These are phyloP conservation scores for Willowsia nigromaculata DNA, from an alignment of 2,888 invertebrate genomes.

Conservation along the genomic window DNA sequence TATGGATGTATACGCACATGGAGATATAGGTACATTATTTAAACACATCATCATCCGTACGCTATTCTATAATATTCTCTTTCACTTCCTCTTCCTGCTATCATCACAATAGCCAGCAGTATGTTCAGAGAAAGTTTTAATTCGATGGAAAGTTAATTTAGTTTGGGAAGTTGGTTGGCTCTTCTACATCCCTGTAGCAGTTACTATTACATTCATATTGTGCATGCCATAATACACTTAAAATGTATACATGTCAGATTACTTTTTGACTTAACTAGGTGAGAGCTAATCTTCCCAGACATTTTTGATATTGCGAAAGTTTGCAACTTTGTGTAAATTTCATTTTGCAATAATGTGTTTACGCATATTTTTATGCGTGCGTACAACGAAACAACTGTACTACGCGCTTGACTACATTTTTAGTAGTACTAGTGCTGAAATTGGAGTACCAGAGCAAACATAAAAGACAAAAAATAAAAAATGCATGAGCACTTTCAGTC, in stretches of 20 bases:
- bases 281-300: not conserved
- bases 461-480: not conserved
- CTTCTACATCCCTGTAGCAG: not conserved
- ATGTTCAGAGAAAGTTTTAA: constrained; percentile 60
- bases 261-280: not conserved
- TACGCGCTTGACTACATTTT: not conserved
- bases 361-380: constrained; percentile 3
- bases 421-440: not conserved
- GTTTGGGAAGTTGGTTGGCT: too few species aligned
- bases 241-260: not conserved
- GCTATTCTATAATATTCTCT: not conserved
- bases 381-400: not conserved
- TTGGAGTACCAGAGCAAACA: not conserved
- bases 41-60: not conserved
- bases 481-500: not conserved
- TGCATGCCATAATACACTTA: not conserved
- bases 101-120: too few species aligned
- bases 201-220: not conserved
- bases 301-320: constrained; percentile 7
- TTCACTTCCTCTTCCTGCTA: too few species aligned
- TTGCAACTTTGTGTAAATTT: not conserved
- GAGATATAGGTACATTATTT: too few species aligned
- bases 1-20: not conserved
- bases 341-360: not conserved
- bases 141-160: constrained; percentile 55